These are phyloP conservation scores for Linnaemya tessellans DNA, from an alignment of 2,888 invertebrate species.

Conservation along the genomic window DNA sequence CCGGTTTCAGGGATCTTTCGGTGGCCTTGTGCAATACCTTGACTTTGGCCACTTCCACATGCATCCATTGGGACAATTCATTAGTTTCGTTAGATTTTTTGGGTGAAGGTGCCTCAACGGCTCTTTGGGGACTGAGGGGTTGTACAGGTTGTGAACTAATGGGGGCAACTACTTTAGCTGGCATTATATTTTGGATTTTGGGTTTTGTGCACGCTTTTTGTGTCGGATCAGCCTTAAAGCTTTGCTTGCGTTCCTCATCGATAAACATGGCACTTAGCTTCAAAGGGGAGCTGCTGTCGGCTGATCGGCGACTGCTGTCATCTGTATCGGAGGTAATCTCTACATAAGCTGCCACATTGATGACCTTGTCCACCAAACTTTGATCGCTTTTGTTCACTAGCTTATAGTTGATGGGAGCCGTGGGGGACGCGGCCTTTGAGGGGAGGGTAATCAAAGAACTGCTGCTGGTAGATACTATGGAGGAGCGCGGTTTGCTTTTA, in stretches of 20 bases:
- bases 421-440: conserved; percentile 73
- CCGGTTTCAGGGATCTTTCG: conserved; percentile 72
- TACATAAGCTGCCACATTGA: conserved; percentile 83
- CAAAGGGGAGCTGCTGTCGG: conserved; percentile 78
- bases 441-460: conserved; percentile 75
- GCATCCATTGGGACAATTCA: conserved; percentile 80
- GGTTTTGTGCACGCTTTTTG: conserved; percentile 76
- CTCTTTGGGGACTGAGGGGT: conserved; percentile 74
- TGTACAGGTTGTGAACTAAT: conserved; percentile 72
- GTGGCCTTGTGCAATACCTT: conserved; percentile 67
- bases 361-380: conserved; percentile 82
- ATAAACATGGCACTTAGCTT: conserved; percentile 83
- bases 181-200: conserved; percentile 58
- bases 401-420: conserved; percentile 79
- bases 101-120: conserved; percentile 70
- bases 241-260: conserved; percentile 83
- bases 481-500: conserved; percentile 82
- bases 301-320: conserved; percentile 83
- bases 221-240: conserved; percentile 81
- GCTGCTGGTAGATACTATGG: conserved; percentile 71
- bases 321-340: conserved; percentile 83
- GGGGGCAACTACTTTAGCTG: conserved; percentile 73
- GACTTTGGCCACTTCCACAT: conserved; percentile 78
- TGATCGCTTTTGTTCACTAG: conserved; percentile 78
- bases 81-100: conserved; percentile 72